Evolutionary conservation across 1,140 invertebrate genomes (phyloP).

Genomic region (Ips nitidus): DNA sequence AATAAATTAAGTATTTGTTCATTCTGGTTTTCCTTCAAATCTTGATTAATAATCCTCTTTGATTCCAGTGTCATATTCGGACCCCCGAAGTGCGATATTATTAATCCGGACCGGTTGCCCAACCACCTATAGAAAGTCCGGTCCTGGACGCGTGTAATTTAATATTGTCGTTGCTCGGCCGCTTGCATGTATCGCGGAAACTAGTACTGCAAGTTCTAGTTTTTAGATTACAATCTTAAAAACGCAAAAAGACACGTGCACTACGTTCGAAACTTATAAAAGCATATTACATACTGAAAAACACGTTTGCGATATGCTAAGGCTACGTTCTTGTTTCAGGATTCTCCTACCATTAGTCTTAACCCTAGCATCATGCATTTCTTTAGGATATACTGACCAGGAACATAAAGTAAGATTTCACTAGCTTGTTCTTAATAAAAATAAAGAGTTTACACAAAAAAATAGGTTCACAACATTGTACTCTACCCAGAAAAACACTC

Average conservation of each 20-base stretch:
- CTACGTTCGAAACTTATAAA: too few species aligned
- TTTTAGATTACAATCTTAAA: constrained; percentile 24
- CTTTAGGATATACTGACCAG: constrained; percentile 7
- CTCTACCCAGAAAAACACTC: constrained; percentile 68
- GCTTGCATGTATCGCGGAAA: constrained; percentile 23
- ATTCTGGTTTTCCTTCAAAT: constrained; percentile 12
- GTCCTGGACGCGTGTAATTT: constrained; percentile 15
- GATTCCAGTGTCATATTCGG: neutral
- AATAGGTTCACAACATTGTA: constrained; percentile 68
- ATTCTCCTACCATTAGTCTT: too few species aligned
- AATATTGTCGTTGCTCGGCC: constrained; percentile 20
- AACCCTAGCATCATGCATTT: too few species aligned
- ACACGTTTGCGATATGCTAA: too few species aligned
- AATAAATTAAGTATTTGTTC: constrained; percentile 8
- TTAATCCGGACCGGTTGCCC: neutral
- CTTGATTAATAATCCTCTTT: constrained; percentile 7
- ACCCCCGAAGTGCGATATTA: neutral
- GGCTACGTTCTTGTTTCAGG: too few species aligned
- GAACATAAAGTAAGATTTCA: constrained; percentile 32
- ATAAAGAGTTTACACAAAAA: neutral
- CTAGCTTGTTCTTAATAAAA: neutral
- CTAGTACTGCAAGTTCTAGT: constrained; percentile 30
- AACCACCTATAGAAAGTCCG: neutral
- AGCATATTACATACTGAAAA: too few species aligned
- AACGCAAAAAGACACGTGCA: constrained; percentile 9